Evolutionary conservation across 2,888 invertebrate genomes (phyloP), one percentile per base, ranked within the genome.

Genomic region (Drosophila setosimentum): DNA sequence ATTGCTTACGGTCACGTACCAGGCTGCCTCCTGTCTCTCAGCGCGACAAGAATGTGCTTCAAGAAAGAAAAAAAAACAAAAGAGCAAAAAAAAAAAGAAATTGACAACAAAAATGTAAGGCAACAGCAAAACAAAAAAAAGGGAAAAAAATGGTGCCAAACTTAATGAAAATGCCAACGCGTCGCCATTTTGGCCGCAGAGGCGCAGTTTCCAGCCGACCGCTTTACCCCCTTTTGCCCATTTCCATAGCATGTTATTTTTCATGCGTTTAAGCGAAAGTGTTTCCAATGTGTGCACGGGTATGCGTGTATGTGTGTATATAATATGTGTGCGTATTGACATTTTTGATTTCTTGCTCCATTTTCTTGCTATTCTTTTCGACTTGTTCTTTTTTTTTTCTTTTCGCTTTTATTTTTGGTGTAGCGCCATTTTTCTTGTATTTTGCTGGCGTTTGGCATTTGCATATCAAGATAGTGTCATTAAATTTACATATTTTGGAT

Each of bases 401-500:
- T 40, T 40, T 37, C 42, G 30, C 50, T 66, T 69, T 61, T 63
- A 51, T 72, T 68, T 80, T 53, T 58, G 42, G 50, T 70, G 49
- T 59, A 74, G 62, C 53, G 61, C 48, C 72, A 66, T 75, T 83
- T 83, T 75, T 51, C 54, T 82, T 74, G 29, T 62, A 60, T 73
- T 76, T 70, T 73, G 65, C 65, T 62, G 73, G 42, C 67, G 45
- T 70, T 67, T 64, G 66, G 66, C 68, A 82, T 87, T 84, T 87
- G 85, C 82, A 85, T 85, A 85, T 85, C 76, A 73, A 85, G 85
- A 84, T 84, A 87, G 83, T 84, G 82, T 84, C 83, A 84, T 84
- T 84, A 87, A 87, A 84, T 84, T 84, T 84, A 76, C 87, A 87
- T 87, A 84, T 84, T 84, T 84, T 82, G 82, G 82, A 84, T 87